Conservation (phyloP, 2,888 invertebrate genomes). For the Hemaris fuciformis region DNA sequence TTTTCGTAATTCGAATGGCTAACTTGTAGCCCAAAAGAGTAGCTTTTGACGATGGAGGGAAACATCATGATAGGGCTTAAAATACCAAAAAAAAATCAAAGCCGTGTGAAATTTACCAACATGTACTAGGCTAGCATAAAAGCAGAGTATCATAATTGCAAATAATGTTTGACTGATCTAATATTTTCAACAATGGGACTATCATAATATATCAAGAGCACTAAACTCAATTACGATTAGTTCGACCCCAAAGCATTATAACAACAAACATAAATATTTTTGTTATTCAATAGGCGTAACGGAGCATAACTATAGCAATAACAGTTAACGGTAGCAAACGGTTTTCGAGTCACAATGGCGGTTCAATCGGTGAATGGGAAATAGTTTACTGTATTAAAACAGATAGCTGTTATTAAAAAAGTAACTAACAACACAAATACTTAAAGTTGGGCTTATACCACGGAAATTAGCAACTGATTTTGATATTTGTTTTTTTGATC, state of each 20-base stretch:
- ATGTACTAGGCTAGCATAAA: too few species aligned
- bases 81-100: not conserved
- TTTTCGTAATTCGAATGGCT: too few species aligned
- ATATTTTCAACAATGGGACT: not conserved
- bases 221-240: not conserved
- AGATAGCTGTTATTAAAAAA: not conserved
- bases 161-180: not conserved
- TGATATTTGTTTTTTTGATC: too few species aligned
- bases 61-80: too few species aligned
- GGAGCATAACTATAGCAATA: not conserved
- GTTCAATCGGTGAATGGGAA: not conserved
- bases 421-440: too few species aligned
- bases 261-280: not conserved
- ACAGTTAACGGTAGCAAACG: not conserved
- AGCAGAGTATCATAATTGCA: too few species aligned
- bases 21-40: too few species aligned
- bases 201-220: not conserved
- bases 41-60: too few species aligned
- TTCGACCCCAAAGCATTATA: not conserved
- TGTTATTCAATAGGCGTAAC: not conserved
- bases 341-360: not conserved
- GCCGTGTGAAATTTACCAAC: too few species aligned
- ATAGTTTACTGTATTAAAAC: not conserved
- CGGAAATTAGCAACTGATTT: too few species aligned
- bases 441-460: too few species aligned